A percentile compares a stretch with the other conserved stretches of the same genome.
These are phyloP conservation scores for Hydrotaea cyrtoneurina DNA, from an alignment of 2,888 invertebrate genomes.

Conservation along the genomic window DNA sequence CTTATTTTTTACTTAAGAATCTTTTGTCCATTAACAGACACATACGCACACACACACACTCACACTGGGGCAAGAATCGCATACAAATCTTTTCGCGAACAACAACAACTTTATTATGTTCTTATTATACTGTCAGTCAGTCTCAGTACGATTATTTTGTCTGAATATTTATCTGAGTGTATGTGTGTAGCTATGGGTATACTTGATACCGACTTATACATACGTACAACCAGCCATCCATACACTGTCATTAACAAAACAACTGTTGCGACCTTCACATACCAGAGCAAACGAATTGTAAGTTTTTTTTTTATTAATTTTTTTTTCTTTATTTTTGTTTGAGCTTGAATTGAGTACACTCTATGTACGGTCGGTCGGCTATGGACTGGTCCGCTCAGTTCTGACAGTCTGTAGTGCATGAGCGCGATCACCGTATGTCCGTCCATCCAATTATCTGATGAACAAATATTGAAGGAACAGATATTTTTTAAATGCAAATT, in stretches of 20 bases:
- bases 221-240: neutral
- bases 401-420: conserved; percentile 18
- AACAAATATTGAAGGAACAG: conserved; percentile 27
- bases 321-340: conserved; percentile 27
- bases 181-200: neutral
- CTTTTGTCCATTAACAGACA: conserved; percentile 13
- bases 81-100: neutral
- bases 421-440: neutral
- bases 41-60: neutral
- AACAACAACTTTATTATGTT: conserved; percentile 49
- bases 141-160: neutral
- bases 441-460: conserved; percentile 17
- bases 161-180: neutral
- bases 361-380: conserved; percentile 30
- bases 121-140: conserved; percentile 39
- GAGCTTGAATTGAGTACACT: conserved; percentile 59
- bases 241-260: conserved; percentile 76
- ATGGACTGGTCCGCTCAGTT: neutral
- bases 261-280: conserved; percentile 81
- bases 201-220: neutral
- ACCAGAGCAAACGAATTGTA: conserved; percentile 78
- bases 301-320: conserved; percentile 51
- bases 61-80: neutral
- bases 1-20: conserved; percentile 19
- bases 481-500: conserved; percentile 50